Conservation (phyloP, 2,113 vertebrate species). For the Epinephelus lanceolatus region DNA sequence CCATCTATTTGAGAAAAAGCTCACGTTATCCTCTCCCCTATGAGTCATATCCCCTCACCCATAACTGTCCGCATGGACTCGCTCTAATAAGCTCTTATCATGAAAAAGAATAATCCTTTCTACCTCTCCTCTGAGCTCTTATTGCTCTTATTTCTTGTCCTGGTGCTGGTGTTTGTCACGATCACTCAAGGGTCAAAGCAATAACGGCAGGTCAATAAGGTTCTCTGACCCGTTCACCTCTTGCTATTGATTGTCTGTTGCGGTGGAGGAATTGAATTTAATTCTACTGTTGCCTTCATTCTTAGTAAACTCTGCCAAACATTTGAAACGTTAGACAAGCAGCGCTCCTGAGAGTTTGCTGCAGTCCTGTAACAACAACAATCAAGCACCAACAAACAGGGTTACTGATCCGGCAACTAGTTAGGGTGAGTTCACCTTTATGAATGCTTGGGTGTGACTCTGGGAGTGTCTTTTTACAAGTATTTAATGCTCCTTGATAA, state of each 20-base stretch:
- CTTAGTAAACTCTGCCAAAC: neutral
- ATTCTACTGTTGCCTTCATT: neutral
- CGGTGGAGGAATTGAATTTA: neutral
- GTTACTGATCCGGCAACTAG: neutral
- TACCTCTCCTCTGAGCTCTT: neutral
- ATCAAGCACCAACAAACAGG: neutral
- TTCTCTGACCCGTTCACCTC: neutral
- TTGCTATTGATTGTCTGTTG: neutral
- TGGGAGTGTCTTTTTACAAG: neutral
- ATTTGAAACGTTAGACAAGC: neutral
- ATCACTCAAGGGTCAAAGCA: constrained; percentile 29
- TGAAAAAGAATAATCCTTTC: constrained; percentile 6
- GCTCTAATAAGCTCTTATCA: constrained; percentile 26
- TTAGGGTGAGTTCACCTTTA: neutral
- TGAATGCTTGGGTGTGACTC: neutral
- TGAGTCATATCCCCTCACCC: constrained; percentile 23
- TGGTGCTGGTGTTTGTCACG: neutral
- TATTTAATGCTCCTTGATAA: neutral
- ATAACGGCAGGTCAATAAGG: constrained; percentile 1
- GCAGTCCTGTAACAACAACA: no score
- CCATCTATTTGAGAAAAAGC: constrained; percentile 19
- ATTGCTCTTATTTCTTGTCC: neutral
- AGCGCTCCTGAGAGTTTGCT: neutral
- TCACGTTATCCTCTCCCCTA: constrained; percentile 9
- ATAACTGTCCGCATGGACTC: neutral